Percentiles rank a stretch among this genome's conserved stretches.
Evolutionary conservation across 2,113 vertebrate species (phyloP).

Genomic region (Salvelinus sp.): DNA sequence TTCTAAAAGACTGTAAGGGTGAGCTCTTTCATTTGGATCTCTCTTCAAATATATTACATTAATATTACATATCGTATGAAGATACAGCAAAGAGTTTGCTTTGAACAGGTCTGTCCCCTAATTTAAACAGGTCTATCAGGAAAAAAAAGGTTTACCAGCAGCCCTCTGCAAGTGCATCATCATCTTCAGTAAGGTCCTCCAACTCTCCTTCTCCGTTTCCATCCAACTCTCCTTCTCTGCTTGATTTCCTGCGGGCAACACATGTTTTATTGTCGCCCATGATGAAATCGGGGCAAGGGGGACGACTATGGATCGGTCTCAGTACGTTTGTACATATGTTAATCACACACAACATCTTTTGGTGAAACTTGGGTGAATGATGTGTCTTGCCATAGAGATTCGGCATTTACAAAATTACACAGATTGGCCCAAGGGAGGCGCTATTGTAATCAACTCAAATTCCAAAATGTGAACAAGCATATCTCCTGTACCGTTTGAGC

Average conservation of each 20-base stretch:
- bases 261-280: neutral
- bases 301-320: too few species aligned
- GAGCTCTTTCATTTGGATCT: neutral
- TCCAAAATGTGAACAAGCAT: too few species aligned
- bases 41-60: constrained; percentile 6
- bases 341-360: too few species aligned
- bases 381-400: too few species aligned
- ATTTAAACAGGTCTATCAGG: neutral
- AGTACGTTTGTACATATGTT: too few species aligned
- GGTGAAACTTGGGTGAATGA: too few species aligned
- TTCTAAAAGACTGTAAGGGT: neutral
- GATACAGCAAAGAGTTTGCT: too few species aligned
- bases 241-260: constrained; percentile 51
- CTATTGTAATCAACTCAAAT: too few species aligned
- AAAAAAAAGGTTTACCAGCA: constrained; percentile 32
- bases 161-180: constrained; percentile 44
- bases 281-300: too few species aligned
- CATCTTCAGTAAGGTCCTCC: constrained; percentile 74
- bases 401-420: too few species aligned
- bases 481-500: too few species aligned
- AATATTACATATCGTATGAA: neutral
- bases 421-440: too few species aligned
- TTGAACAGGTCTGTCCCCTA: neutral
- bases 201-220: constrained; percentile 74
- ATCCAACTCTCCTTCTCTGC: constrained; percentile 50